These are phyloP conservation scores for Zophobas atratus DNA, from an alignment of 1,140 invertebrate genomes.

Conservation along the genomic window DNA sequence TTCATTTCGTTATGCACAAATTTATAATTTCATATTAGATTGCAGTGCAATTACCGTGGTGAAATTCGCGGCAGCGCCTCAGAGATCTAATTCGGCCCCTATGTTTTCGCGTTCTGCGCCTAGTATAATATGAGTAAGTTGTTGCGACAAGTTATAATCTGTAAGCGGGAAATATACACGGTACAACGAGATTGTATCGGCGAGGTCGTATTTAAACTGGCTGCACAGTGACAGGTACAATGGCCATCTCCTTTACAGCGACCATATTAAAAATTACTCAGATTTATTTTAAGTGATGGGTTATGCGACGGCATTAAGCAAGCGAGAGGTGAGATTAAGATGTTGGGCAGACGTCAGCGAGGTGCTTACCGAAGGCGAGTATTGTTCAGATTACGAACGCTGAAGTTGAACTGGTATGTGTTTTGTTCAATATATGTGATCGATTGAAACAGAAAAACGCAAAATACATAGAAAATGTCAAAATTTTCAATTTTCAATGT, in stretches of 20 bases:
- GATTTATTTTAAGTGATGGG: slow-evolving; percentile 36
- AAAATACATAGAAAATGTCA: too few species aligned
- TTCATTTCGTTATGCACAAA: neutral
- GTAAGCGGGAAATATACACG: slow-evolving; percentile 20
- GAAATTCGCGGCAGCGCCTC: neutral
- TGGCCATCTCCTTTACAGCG: slow-evolving; percentile 28
- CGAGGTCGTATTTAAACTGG: slow-evolving; percentile 37
- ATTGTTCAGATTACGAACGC: too few species aligned
- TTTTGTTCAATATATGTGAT: too few species aligned
- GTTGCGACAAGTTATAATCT: slow-evolving; percentile 43
- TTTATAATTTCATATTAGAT: slow-evolving; percentile 17
- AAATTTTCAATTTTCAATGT: too few species aligned
- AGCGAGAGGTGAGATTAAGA: neutral
- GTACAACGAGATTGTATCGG: slow-evolving; percentile 26
- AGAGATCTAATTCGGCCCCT: neutral
- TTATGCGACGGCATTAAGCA: neutral
- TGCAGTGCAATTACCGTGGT: slow-evolving; percentile 1
- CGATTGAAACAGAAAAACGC: too few species aligned
- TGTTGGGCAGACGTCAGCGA: neutral
- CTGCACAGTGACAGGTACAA: slow-evolving; percentile 39
- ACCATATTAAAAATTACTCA: slow-evolving; percentile 38
- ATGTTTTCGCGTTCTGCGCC: slow-evolving; percentile 5
- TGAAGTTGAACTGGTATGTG: too few species aligned
- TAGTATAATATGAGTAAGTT: slow-evolving; percentile 32
- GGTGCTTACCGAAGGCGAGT: too few species aligned